Evolutionary conservation across 1,140 invertebrate genomes (phyloP).

Genomic region (Trachymyrmex septentrionalis): DNA sequence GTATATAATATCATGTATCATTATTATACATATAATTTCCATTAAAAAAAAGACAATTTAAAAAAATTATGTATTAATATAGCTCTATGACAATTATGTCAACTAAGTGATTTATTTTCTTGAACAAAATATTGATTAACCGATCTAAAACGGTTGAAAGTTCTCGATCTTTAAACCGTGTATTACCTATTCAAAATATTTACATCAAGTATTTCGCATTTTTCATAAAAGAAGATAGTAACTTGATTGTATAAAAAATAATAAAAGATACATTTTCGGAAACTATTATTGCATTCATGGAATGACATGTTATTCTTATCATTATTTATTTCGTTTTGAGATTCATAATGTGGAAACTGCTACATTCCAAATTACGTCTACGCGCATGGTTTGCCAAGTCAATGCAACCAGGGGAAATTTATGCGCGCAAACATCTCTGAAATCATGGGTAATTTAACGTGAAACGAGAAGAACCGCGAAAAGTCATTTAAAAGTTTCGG

Average conservation of each 20-base stretch:
- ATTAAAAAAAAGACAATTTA: background rate
- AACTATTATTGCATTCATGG: background rate
- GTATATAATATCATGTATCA: background rate
- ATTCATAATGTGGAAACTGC: slow-evolving; percentile 46
- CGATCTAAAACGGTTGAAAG: background rate
- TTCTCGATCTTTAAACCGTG: slow-evolving; percentile 17
- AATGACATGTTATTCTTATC: slow-evolving; percentile 40
- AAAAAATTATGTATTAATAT: slow-evolving; percentile 3
- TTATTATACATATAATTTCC: background rate
- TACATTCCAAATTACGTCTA: slow-evolving; percentile 45
- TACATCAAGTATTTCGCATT: background rate
- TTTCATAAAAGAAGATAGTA: background rate
- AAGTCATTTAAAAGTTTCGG: slow-evolving; percentile 58
- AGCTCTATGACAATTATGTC: background rate
- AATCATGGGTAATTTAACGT: slow-evolving; percentile 65
- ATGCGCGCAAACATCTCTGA: slow-evolving; percentile 63
- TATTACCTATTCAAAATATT: slow-evolving; percentile 19
- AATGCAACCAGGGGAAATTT: slow-evolving; percentile 49
- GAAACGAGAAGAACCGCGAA: slow-evolving; percentile 53
- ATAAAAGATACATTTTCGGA: slow-evolving; percentile 26
- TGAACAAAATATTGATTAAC: background rate
- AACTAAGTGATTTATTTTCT: background rate
- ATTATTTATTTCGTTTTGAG: slow-evolving; percentile 3
- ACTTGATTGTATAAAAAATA: background rate
- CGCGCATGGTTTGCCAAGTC: slow-evolving; percentile 53